Evolutionary conservation across 2,113 vertebrate species (phyloP).

Genomic region (Myrmophylax atrothorax): DNA sequence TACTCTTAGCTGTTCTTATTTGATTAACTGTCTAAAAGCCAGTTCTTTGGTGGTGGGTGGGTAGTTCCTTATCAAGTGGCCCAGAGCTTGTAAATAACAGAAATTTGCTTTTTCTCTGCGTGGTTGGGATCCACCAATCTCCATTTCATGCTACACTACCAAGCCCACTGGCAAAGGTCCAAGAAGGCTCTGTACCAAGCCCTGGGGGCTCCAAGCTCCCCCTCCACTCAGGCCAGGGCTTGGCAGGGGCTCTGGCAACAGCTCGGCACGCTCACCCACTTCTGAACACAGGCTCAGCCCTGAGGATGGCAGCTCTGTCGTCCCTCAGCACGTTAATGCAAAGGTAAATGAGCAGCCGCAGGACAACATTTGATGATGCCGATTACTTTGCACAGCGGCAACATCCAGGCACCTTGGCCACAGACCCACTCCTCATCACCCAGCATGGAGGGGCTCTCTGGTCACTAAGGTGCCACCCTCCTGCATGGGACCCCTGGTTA

Average conservation of each 20-base stretch:
- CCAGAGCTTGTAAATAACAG: neutral
- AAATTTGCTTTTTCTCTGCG: neutral
- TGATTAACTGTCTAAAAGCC: slow-evolving; percentile 22
- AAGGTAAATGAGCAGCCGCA: neutral
- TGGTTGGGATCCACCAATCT: neutral
- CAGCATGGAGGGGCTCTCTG: rapidly evolving
- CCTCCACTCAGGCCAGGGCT: neutral
- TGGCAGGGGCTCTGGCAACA: neutral
- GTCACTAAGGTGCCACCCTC: neutral
- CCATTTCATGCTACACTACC: rapidly evolving
- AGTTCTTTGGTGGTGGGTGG: neutral
- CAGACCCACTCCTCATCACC: rapidly evolving
- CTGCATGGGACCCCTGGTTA: neutral
- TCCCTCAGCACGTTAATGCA: neutral
- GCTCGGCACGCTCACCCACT: rapidly evolving
- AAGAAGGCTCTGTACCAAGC: rapidly evolving
- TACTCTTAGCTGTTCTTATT: neutral
- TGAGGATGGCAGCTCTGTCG: neutral
- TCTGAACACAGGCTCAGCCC: rapidly evolving
- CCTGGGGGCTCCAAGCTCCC: rapidly evolving
- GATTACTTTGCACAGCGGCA: neutral
- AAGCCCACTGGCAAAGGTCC: rapidly evolving
- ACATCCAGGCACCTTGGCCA: rapidly evolving
- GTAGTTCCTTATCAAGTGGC: neutral
- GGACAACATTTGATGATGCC: neutral